These are phyloP conservation scores for Gryllus bimaculatus DNA, from an alignment of 1,140 invertebrate species.

Conservation along the genomic window DNA sequence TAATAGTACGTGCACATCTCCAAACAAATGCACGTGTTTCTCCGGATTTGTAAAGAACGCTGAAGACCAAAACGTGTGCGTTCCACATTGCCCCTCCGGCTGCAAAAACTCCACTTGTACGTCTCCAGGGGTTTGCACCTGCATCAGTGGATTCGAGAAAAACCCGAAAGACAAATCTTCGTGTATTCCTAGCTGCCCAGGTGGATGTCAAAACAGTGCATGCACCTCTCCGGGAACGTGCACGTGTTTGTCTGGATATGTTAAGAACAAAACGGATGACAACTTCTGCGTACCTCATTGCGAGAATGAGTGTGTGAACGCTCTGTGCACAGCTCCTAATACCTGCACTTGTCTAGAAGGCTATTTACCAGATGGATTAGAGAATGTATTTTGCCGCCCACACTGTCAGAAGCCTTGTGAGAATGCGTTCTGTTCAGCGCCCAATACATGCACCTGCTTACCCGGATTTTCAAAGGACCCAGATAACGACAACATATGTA, in stretches of 20 bases:
- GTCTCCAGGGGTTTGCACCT: conserved; percentile 33
- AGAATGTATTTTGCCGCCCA: neutral
- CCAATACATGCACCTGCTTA: conserved; percentile 3
- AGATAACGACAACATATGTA: neutral
- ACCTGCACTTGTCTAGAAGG: conserved; percentile 15
- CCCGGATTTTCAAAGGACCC: conserved; percentile 7
- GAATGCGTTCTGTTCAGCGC: conserved; percentile 8
- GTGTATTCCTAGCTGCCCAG: neutral
- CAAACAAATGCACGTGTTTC: conserved; percentile 41
- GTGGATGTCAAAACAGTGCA: neutral
- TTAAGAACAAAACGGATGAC: neutral
- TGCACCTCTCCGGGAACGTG: neutral
- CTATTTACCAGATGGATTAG: neutral
- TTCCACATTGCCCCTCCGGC: conserved; percentile 29
- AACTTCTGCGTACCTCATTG: conserved; percentile 10
- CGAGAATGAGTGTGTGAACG: neutral
- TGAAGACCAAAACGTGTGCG: conserved; percentile 25
- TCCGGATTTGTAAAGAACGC: conserved; percentile 25
- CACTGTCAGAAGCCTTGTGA: neutral
- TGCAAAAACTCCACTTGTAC: conserved; percentile 37
- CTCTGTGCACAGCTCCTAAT: conserved; percentile 9
- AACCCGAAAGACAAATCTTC: neutral
- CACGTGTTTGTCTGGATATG: neutral
- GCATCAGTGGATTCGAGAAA: conserved; percentile 33
- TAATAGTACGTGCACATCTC: conserved; percentile 45